These are phyloP conservation scores for Lottia gigantea DNA, from an alignment of 2,888 invertebrate genomes.

Conservation along the genomic window DNA sequence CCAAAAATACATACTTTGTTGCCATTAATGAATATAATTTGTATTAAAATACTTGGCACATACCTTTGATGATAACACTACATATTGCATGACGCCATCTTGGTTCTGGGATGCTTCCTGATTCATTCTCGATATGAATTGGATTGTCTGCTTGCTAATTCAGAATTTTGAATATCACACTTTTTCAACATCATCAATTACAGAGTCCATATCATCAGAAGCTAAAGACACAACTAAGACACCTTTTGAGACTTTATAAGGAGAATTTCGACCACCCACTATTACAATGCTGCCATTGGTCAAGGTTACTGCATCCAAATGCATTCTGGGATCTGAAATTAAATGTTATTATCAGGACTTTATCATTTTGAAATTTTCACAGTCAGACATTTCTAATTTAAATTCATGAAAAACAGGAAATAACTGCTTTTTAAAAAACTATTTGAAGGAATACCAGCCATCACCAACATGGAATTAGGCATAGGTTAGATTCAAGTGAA, in stretches of 20 bases:
- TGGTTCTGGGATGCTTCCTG: conserved; percentile 50
- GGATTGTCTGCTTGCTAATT: not conserved
- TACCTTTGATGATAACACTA: conserved; percentile 46
- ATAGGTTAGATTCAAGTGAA: no score
- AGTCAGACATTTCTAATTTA: no score
- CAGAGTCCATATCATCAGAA: not conserved
- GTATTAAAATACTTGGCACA: no score
- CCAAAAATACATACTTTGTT: no score
- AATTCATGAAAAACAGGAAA: no score
- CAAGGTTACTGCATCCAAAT: conserved; percentile 44
- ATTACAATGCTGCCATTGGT: conserved; percentile 52
- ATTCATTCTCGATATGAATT: conserved; percentile 19
- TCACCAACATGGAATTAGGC: no score
- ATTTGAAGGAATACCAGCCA: no score
- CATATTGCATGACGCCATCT: conserved; percentile 68
- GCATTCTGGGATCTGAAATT: conserved; percentile 55
- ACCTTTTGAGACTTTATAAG: conserved; percentile 33
- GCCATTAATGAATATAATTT: no score
- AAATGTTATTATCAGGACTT: not conserved
- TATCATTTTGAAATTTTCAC: no score
- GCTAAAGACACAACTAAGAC: not conserved
- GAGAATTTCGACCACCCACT: conserved; percentile 68
- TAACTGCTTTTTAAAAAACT: no score
- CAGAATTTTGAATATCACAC: not conserved
- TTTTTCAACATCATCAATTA: not conserved